Base-by-base conservation (phyloP, 2,888 invertebrate species). In the Acleris sparsana region DNA sequence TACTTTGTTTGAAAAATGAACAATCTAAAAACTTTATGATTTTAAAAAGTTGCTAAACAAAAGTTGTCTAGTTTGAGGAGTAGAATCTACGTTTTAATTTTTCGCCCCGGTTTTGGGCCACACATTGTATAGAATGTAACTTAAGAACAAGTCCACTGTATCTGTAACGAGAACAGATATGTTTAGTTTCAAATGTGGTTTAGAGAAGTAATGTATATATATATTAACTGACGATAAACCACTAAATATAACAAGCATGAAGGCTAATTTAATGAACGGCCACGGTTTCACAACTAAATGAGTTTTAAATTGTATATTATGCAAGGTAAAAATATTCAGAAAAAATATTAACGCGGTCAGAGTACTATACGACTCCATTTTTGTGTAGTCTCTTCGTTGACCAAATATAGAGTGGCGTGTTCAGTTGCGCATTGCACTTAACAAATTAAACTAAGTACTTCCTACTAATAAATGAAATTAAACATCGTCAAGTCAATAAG, bases 321-420 rank as follows among this genome's bases (percentile, higher is more conserved):
- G 53, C 9, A 53, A 53, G 13, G 17, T 18, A 33, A 33, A 53
- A 18, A 53, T 9, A 18, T 53, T 33, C 18, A 53, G 33, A 11
- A 29, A 29, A 18, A 53, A 53, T 0, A 5, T 53, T 11, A 33
- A 53, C 17, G 33, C 16, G 18, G 18, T 17, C 13, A 33, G 5
- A 18, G 53, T 33, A 18, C 9, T 29, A 33, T 33, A 53, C 11
- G 53, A 16, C 18, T 53, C 53, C 53, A 53, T 53, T 5, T 53
- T 17, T 1, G 13, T 17, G 17, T 17, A 17, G 48, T 9, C 16
- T 1, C 44, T 44, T 44, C n/a, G 17, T 18, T 53, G 7, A n/a
- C 52, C 25, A 17, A 33, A 53, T 11, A 18, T 3, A 17, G 33
- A 33, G 4, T 33, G 18, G 18, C 13, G 29, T 9, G 9, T 33